phyloP scores from a whole-genome alignment of 2,797 vertebrate genomes.

The Sebastes trivittatus region DNA sequence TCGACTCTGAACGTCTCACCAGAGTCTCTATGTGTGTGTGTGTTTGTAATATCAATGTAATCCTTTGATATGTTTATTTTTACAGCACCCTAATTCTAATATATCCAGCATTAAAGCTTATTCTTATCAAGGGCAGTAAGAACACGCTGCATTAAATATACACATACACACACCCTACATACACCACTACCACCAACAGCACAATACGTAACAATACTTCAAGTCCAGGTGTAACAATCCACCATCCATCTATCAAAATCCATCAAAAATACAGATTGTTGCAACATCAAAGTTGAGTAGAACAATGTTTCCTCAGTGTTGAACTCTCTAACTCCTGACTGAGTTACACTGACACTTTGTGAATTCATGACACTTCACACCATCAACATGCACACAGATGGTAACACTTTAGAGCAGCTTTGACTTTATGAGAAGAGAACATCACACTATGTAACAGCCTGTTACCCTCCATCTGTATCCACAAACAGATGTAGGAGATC shows the following conservation, averaged over 20 bases:
- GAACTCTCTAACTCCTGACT: background rate
- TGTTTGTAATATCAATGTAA: background rate
- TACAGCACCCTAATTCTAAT: background rate
- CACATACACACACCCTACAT: background rate
- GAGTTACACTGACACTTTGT: background rate
- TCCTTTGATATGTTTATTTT: background rate
- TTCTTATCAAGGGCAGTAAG: background rate
- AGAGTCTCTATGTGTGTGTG: background rate
- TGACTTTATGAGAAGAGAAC: background rate
- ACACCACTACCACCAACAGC: background rate
- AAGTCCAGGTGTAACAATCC: background rate
- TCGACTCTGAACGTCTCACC: background rate
- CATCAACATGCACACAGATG: background rate
- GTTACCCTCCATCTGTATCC: background rate
- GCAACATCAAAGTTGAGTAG: background rate
- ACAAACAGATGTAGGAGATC: background rate
- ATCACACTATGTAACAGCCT: no score
- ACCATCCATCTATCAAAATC: background rate
- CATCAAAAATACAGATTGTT: background rate
- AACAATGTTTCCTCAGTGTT: background rate
- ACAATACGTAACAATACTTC: background rate
- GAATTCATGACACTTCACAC: background rate
- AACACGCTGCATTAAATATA: background rate
- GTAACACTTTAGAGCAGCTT: background rate
- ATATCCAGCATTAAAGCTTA: background rate